These are phyloP conservation scores for Tethya wilhelma DNA, from an alignment of 37 sponge, comb jelly and placozoan genomes.

Conservation along the genomic window DNA sequence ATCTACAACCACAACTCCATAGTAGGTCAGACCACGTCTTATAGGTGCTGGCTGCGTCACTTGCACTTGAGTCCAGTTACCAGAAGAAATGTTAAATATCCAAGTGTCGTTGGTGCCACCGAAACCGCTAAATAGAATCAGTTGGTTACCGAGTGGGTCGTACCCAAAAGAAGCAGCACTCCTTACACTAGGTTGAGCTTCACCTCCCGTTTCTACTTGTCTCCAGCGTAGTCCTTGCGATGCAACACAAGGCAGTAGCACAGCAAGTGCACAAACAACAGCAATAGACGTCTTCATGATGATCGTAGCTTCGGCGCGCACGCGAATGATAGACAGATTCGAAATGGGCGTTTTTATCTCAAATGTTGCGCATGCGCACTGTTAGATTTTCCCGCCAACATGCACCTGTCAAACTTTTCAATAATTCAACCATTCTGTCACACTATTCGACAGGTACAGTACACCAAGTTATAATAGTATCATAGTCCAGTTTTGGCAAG, in stretches of 20 bases:
- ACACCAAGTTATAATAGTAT: background rate
- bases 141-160: background rate
- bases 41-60: background rate
- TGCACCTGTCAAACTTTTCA: no score
- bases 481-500: background rate
- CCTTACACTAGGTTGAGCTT: constrained; percentile 9
- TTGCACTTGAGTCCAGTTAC: constrained; percentile 5
- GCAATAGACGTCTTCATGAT: no score
- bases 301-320: no score
- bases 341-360: no score
- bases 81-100: constrained; percentile 8
- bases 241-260: background rate
- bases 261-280: background rate
- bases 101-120: constrained; percentile 23
- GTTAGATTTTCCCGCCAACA: no score
- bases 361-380: no score
- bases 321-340: no score
- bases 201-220: background rate
- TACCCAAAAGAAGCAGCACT: constrained; percentile 13
- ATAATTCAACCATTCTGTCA: background rate
- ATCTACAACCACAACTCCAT: constrained; percentile 31
- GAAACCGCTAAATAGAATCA: constrained; percentile 33
- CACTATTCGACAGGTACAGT: background rate
- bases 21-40: constrained; percentile 6
- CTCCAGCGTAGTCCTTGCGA: constrained; percentile 4